Conservation (phyloP, 1,140 invertebrate species). For the Venturia canescens region DNA sequence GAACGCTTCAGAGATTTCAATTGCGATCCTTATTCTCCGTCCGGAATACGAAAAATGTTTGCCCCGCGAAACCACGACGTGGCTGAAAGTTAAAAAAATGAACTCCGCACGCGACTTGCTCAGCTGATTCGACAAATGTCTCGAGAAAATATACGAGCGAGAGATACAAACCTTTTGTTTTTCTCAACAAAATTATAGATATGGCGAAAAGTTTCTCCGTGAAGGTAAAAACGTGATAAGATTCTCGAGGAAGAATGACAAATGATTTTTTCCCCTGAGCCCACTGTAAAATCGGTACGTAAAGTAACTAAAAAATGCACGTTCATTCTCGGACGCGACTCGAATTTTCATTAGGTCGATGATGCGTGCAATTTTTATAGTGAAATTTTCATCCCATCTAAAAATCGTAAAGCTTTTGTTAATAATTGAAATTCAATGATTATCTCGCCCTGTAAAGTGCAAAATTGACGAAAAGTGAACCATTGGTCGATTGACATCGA, state of each 20-base stretch:
- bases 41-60: neutral
- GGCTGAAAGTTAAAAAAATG: neutral
- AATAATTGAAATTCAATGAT: too few species aligned
- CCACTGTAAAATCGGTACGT: neutral
- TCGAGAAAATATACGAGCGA: neutral
- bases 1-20: neutral
- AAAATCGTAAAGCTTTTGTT: neutral
- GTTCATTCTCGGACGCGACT: neutral
- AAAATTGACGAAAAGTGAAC: too few species aligned
- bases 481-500: too few species aligned
- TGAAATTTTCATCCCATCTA: too few species aligned
- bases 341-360: neutral
- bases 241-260: neutral
- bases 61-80: neutral
- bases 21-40: neutral
- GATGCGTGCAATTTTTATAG: too few species aligned
- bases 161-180: neutral
- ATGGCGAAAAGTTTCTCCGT: neutral
- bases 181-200: neutral
- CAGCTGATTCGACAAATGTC: neutral
- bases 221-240: slow-evolving; percentile 7
- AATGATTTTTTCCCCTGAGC: neutral
- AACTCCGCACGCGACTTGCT: neutral
- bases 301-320: neutral
- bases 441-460: too few species aligned